Conservation (phyloP, 2,797 vertebrate species). For the Knipowitschia caucasica region DNA sequence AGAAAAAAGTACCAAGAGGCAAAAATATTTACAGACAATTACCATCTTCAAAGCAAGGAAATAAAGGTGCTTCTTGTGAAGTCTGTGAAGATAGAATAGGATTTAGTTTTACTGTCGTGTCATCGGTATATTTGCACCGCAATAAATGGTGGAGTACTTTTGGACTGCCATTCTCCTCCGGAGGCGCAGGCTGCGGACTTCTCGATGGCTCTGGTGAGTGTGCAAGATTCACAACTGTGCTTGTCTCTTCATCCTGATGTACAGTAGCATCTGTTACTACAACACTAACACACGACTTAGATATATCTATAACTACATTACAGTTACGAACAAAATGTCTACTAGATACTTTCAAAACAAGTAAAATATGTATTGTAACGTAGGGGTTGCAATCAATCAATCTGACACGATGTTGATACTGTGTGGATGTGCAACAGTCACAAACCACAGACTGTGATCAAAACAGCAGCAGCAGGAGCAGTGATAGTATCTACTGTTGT, state of each 20-base stretch:
- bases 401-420: no score
- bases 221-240: constrained; percentile 38
- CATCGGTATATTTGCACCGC: background rate
- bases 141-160: background rate
- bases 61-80: constrained; percentile 89
- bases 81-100: constrained; percentile 58
- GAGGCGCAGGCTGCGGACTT: constrained; percentile 40
- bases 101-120: background rate
- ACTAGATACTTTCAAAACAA: no score
- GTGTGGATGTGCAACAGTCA: no score
- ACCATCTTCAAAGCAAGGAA: constrained; percentile 98
- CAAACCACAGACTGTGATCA: no score
- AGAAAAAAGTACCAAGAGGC: background rate
- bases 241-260: constrained; percentile 53
- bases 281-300: no score
- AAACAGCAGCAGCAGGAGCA: no score
- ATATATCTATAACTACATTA: no score
- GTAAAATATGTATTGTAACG: no score
- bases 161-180: constrained; percentile 49
- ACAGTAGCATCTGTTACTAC: no score
- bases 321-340: no score
- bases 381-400: no score
- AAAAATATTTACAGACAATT: constrained; percentile 57
- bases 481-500: no score
- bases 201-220: constrained; percentile 36